phyloP scores from a whole-genome alignment of 2,113 vertebrate species.

The Alethe castanea region DNA sequence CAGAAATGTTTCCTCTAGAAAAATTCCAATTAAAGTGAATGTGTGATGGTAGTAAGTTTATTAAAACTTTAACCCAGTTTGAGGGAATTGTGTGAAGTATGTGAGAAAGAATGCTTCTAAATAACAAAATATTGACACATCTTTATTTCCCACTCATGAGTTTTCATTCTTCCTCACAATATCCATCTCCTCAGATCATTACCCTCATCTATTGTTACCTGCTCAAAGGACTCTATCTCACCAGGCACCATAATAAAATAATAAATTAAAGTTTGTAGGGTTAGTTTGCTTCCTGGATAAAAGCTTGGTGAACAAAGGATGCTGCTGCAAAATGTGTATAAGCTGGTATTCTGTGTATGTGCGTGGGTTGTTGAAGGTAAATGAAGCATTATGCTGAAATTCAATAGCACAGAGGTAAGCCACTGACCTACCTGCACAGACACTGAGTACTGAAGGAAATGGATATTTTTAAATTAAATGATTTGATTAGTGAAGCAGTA shows the following conservation, averaged over 20 bases:
- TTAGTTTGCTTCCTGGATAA: constrained; percentile 17
- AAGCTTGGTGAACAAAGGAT: constrained; percentile 24
- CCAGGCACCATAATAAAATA: neutral
- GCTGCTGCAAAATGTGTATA: neutral
- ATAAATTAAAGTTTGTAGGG: neutral
- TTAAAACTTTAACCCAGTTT: neutral
- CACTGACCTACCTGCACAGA: neutral
- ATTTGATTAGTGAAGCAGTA: constrained; percentile 29
- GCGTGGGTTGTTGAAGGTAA: constrained; percentile 10
- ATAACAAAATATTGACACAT: neutral
- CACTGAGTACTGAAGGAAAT: neutral
- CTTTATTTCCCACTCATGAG: neutral
- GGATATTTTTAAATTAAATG: neutral
- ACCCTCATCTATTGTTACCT: neutral
- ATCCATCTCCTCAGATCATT: neutral
- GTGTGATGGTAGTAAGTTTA: neutral
- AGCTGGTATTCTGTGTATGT: neutral
- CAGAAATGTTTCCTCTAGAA: neutral
- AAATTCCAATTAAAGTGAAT: neutral
- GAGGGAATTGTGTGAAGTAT: neutral
- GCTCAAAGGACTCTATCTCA: neutral
- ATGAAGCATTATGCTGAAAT: constrained; percentile 46
- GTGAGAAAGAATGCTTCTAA: neutral
- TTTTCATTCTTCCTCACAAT: neutral
- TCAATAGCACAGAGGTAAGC: constrained; percentile 40